phyloP scores from a whole-genome alignment of 92 coral and sea anemone species.

The Desmophyllum pertusum region DNA sequence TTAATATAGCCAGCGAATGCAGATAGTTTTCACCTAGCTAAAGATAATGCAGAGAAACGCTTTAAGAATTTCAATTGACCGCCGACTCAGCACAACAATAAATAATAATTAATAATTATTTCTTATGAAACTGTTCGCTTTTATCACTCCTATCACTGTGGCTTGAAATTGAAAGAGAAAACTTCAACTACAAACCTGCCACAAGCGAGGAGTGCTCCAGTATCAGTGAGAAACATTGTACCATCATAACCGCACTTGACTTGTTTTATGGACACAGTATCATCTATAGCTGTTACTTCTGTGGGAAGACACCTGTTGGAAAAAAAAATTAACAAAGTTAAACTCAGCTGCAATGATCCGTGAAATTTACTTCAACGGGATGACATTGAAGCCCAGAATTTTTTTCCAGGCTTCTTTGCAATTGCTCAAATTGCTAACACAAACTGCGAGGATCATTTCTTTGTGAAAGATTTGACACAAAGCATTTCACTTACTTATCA shows the following conservation, averaged over 20 bases:
- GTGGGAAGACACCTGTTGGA: slow-evolving; percentile 72
- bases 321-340: not conserved
- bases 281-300: slow-evolving; percentile 76
- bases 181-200: slow-evolving; percentile 66
- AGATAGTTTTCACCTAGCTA: no score
- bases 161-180: no score
- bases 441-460: not conserved
- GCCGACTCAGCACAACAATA: no score
- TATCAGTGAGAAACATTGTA: slow-evolving; percentile 96
- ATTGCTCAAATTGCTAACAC: not conserved
- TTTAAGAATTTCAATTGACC: no score
- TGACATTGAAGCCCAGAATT: not conserved
- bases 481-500: slow-evolving; percentile 73
- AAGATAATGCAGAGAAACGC: no score
- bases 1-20: no score
- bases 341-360: not conserved
- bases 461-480: not conserved
- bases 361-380: no score
- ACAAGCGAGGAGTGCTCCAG: slow-evolving; percentile 94
- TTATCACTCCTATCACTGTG: no score
- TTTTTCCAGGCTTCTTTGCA: not conserved
- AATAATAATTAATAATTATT: no score
- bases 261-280: slow-evolving; percentile 76
- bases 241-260: slow-evolving; percentile 94
- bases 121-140: no score